Base-by-base conservation (phyloP, 2,113 vertebrate genomes). In the Neotragus moschatus region DNA sequence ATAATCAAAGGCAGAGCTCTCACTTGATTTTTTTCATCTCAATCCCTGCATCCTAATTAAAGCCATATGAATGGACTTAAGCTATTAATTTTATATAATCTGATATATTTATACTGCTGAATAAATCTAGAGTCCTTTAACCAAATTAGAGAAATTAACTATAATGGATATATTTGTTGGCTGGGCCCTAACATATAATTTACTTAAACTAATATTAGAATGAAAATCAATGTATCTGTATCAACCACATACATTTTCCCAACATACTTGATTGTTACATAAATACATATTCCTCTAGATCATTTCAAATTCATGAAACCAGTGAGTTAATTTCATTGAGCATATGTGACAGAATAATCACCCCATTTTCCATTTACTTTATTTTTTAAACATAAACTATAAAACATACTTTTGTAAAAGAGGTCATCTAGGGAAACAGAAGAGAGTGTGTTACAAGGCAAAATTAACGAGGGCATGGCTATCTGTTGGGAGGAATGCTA, bases 71-170 rank as follows among this genome's bases (percentile, higher is more conserved):
- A 97, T 98, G 85, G 98, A 98, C 94, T 96, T 97, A 98, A 98
- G 87, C 92, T 98, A 98, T 98, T 99, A 98, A 98, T 99, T 99
- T 99, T 98, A 97, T 91, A 98, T 98, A 99, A 99, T 98, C 85
- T 98, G 97, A 98, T 98, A 98, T 98, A 75, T 94, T 77, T 98
- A n/a, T 95, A 90, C 90, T 98, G 91, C 94, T 96, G 97, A 98
- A 98, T 98, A 98, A 98, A 98, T 98, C 96, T 84, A 96, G 87
- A 91, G 51, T 97, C 77, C 87, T 60, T 97, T 98, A 98, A 98
- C 98, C 96, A 98, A 98, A 98, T 98, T 98, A 98, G 66, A 98
- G 97, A 94, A 98, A 97, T 98, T 97, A 98, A 98, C 96, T 98
- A 97, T 98, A 99, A 99, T 91, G 94, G 98, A 98, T 99, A 98